Evolutionary conservation across 2,113 vertebrate genomes (phyloP).

Genomic region (Carlito syrichta): DNA sequence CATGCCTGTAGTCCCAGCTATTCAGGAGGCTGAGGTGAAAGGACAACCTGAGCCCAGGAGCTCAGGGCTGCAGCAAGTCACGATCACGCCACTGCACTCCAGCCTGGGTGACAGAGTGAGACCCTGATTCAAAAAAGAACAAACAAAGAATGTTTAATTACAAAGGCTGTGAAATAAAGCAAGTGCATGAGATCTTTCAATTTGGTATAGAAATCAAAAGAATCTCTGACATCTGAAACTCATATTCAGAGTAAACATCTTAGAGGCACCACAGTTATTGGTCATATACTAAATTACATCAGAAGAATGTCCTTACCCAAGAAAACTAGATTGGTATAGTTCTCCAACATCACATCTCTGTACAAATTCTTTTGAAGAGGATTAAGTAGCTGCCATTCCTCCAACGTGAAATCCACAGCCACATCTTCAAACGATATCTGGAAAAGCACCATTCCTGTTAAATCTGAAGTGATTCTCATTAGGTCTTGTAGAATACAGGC

Average conservation of each 20-base stretch:
- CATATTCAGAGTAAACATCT: background rate
- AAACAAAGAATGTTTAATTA: background rate
- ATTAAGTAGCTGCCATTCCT: slow-evolving; percentile 61
- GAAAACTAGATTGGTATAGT: slow-evolving; percentile 50
- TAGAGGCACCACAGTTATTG: background rate
- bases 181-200: background rate
- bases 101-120: too few species aligned
- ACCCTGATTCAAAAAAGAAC: too few species aligned
- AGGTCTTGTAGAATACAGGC: background rate
- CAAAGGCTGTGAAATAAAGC: background rate
- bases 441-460: background rate
- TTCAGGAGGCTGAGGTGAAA: too few species aligned
- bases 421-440: slow-evolving; percentile 62
- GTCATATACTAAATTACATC: too few species aligned
- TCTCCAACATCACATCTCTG: slow-evolving; percentile 57
- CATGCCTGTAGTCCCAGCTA: too few species aligned
- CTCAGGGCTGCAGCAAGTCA: too few species aligned
- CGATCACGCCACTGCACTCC: too few species aligned
- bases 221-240: background rate
- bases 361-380: slow-evolving; percentile 55
- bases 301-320: slow-evolving; percentile 44
- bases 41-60: too few species aligned
- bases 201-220: background rate
- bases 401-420: slow-evolving; percentile 56
- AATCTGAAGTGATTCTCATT: too few species aligned